Evolutionary conservation across 2,888 invertebrate genomes (phyloP).

Genomic region (Parnassius apollo): DNA sequence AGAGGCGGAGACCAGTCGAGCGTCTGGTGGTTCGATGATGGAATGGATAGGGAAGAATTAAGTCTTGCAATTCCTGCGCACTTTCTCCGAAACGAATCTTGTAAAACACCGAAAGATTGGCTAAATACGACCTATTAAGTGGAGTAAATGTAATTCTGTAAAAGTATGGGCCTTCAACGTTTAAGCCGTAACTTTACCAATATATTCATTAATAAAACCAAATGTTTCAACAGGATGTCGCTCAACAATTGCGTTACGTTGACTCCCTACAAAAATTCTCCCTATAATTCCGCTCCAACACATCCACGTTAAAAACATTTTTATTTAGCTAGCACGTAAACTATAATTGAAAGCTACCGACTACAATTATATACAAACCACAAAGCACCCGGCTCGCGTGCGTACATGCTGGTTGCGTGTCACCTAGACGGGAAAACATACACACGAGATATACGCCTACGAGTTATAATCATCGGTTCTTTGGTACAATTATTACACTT

Average conservation of each 20-base stretch:
- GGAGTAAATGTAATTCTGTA: too few relatives aligned
- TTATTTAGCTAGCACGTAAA: conserved; percentile 10
- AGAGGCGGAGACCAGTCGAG: too few relatives aligned
- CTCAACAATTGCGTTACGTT: neutral
- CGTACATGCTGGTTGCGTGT: conserved; percentile 6
- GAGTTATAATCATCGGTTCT: neutral
- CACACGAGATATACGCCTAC: neutral
- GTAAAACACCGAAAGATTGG: too few relatives aligned
- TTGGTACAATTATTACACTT: neutral
- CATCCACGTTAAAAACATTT: conserved; percentile 7
- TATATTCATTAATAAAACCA: too few relatives aligned
- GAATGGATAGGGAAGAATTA: too few relatives aligned
- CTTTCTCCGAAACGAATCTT: too few relatives aligned
- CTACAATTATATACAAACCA: conserved; percentile 16
- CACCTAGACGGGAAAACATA: neutral
- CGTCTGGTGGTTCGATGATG: too few relatives aligned
- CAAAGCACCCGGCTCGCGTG: conserved; percentile 17
- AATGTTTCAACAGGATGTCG: too few relatives aligned
- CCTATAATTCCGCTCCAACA: conserved; percentile 2
- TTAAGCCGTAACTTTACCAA: too few relatives aligned
- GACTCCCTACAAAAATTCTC: conserved; percentile 16
- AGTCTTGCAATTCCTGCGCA: too few relatives aligned
- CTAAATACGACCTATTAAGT: too few relatives aligned
- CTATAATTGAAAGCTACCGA: conserved; percentile 18
- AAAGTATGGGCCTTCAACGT: too few relatives aligned